Evolutionary conservation across 1,140 invertebrate species (phyloP).

Genomic region (Hyles euphorbiae): DNA sequence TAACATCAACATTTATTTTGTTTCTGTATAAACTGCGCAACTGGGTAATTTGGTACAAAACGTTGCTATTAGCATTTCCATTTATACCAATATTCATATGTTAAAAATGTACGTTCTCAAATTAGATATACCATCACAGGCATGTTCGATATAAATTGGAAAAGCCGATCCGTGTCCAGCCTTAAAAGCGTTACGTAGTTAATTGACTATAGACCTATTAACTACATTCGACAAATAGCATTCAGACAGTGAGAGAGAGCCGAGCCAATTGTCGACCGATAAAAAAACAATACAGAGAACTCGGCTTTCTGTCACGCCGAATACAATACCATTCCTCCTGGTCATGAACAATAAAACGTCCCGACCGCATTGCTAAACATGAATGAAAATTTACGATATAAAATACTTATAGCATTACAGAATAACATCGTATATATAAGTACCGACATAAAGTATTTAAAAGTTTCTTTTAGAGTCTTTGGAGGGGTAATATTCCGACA

Average conservation of each 20-base stretch:
- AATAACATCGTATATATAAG: slow-evolving; percentile 32
- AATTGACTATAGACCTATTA: slow-evolving; percentile 7
- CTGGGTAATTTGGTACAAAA: too few relatives aligned
- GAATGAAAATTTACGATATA: slow-evolving; percentile 25
- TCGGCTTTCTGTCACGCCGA: slow-evolving; percentile 14
- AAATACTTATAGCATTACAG: slow-evolving; percentile 22
- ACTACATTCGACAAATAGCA: slow-evolving; percentile 14
- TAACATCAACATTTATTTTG: too few relatives aligned
- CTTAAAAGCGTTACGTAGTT: slow-evolving; percentile 3
- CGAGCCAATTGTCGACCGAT: slow-evolving; percentile 17
- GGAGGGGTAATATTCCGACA: slow-evolving; percentile 40
- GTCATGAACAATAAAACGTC: slow-evolving; percentile 17
- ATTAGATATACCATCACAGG: too few relatives aligned
- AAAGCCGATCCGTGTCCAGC: background rate
- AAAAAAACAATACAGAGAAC: slow-evolving; percentile 17
- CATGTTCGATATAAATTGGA: background rate
- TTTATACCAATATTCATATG: too few relatives aligned
- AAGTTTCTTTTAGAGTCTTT: slow-evolving; percentile 50
- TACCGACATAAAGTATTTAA: slow-evolving; percentile 44
- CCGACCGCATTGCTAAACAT: slow-evolving; percentile 19
- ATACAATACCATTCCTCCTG: slow-evolving; percentile 20
- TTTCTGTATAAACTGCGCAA: too few relatives aligned
- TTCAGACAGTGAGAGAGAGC: slow-evolving; percentile 9
- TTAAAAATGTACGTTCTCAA: too few relatives aligned
- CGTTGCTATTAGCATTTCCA: too few relatives aligned